A percentile compares a stretch with the other conserved stretches of the same genome.
These are phyloP conservation scores for Tupaia tana DNA, from an alignment of 2,113 vertebrate genomes.

Conservation along the genomic window DNA sequence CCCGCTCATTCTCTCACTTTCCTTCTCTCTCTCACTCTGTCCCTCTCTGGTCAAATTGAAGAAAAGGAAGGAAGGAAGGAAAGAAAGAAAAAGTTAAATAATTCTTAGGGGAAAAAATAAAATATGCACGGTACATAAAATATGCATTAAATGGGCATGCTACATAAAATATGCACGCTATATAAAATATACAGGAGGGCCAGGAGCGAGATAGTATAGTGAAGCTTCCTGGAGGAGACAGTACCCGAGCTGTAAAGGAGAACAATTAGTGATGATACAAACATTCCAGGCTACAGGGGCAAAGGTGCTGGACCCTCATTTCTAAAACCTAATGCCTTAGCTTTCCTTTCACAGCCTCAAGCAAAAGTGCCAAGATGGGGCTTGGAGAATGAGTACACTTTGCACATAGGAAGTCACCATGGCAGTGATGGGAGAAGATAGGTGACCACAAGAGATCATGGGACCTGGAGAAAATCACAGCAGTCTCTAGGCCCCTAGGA, in stretches of 20 bases:
- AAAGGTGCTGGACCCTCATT: background rate
- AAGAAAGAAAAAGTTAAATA: no score
- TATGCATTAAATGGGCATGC: background rate
- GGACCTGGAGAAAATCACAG: background rate
- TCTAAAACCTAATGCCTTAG: background rate
- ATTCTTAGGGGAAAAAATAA: no score
- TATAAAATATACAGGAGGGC: background rate
- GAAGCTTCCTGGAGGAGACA: background rate
- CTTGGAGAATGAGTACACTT: background rate
- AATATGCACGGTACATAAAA: no score
- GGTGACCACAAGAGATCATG: background rate
- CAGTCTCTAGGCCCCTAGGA: background rate
- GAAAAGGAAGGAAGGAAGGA: no score
- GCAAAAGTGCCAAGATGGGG: background rate
- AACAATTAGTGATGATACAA: background rate
- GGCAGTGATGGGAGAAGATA: background rate
- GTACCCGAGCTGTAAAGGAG: background rate
- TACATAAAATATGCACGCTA: background rate
- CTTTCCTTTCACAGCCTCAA: background rate
- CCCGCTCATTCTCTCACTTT: no score
- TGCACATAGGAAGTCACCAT: background rate
- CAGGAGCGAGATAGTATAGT: background rate
- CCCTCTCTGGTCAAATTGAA: no score
- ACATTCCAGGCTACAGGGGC: background rate
- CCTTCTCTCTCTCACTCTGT: no score